Conservation (phyloP, 2,797 vertebrate genomes). For the Acanthurus leucopareius region DNA sequence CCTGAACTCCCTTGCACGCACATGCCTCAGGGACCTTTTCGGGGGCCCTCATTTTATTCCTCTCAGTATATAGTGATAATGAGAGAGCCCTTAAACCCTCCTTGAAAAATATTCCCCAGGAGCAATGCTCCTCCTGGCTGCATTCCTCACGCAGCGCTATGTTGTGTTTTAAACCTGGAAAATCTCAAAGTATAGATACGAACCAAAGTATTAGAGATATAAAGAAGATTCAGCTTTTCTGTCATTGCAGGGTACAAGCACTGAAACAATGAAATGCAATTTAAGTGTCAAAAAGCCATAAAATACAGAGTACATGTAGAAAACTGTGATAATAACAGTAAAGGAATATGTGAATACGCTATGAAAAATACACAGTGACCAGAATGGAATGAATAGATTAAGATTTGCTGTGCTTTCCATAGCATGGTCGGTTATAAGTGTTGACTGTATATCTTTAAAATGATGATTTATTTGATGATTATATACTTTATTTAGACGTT, state of each 20-base stretch:
- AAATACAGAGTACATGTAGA: too few relatives aligned
- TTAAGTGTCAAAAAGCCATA: too few relatives aligned
- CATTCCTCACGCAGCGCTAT: constrained; percentile 46
- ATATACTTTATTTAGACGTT: constrained; percentile 9
- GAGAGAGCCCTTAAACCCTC: constrained; percentile 63
- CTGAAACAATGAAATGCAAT: background rate
- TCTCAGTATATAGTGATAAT: constrained; percentile 70
- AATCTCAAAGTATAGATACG: constrained; percentile 29
- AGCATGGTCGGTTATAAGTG: background rate
- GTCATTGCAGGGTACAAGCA: background rate
- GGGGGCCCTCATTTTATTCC: constrained; percentile 67
- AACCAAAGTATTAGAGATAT: background rate
- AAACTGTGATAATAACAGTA: too few relatives aligned
- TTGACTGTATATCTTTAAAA: constrained; percentile 23
- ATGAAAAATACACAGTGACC: too few relatives aligned
- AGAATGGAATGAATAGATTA: too few relatives aligned
- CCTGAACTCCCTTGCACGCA: constrained; percentile 65
- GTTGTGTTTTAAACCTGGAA: constrained; percentile 33
- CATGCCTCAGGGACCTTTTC: constrained; percentile 63
- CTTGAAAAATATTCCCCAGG: constrained; percentile 47
- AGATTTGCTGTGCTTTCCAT: constrained; percentile 6
- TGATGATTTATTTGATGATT: constrained; percentile 32
- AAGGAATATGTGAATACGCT: too few relatives aligned
- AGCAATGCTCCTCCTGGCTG: constrained; percentile 33
- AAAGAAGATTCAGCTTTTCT: background rate